Percentiles rank a stretch among this genome's conserved stretches.
These are phyloP conservation scores for Mechanitis messenoides DNA, from an alignment of 2,888 invertebrate species.

Conservation along the genomic window DNA sequence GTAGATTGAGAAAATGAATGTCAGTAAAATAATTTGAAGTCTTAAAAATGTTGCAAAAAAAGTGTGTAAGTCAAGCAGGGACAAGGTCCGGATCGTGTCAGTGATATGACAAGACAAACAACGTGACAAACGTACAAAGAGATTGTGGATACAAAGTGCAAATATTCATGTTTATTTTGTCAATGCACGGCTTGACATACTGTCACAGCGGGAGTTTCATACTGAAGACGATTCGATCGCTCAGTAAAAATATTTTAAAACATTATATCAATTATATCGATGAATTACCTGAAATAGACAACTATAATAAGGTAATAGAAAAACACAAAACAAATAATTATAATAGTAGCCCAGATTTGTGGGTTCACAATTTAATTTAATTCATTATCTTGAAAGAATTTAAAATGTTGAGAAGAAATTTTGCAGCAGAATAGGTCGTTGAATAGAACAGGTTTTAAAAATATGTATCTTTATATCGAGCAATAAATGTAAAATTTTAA, in stretches of 20 bases:
- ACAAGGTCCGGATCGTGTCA: slow-evolving; percentile 21
- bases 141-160: slow-evolving; percentile 18
- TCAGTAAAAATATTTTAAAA: no score
- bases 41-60: not conserved
- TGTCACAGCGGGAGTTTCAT: slow-evolving; percentile 34
- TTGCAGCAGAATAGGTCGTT: no score
- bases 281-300: no score
- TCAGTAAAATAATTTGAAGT: no score
- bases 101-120: slow-evolving; percentile 23
- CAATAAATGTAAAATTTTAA: not conserved
- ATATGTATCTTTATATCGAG: not conserved
- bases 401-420: no score
- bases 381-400: no score
- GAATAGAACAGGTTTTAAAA: not conserved
- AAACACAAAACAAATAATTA: no score
- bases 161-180: slow-evolving; percentile 29
- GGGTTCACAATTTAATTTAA: no score
- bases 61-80: slow-evolving; percentile 8
- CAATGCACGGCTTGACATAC: slow-evolving; percentile 48
- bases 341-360: no score
- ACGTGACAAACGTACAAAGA: slow-evolving; percentile 27
- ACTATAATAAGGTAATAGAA: no score
- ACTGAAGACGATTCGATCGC: slow-evolving; percentile 7
- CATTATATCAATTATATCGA: no score
- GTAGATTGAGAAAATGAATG: no score